Conservation (phyloP, 2,888 invertebrate genomes). For the Agrilus cyanescens region DNA sequence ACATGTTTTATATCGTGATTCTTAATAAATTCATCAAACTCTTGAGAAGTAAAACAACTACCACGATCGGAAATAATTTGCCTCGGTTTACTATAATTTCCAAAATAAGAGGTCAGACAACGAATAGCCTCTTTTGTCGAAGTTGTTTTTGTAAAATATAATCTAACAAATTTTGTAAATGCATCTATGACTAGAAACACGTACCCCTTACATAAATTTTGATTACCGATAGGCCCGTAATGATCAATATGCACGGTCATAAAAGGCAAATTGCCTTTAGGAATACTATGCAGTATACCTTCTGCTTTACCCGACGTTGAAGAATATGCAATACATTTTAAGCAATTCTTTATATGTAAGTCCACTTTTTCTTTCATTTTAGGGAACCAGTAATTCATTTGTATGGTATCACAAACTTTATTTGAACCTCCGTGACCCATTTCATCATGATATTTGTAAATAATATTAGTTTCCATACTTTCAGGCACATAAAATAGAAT, state of each 20-base stretch:
- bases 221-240: too few species aligned
- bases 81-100: slow-evolving; percentile 14
- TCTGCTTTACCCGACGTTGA: neutral
- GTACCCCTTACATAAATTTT: too few species aligned
- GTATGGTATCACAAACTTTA: too few species aligned
- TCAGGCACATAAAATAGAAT: slow-evolving; percentile 16
- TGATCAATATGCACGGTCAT: too few species aligned
- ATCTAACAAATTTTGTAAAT: too few species aligned
- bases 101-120: slow-evolving; percentile 5
- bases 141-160: too few species aligned
- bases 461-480: slow-evolving; percentile 17
- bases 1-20: slow-evolving; percentile 16
- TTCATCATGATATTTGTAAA: slow-evolving; percentile 19
- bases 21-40: slow-evolving; percentile 18
- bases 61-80: slow-evolving; percentile 21
- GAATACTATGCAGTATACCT: slow-evolving; percentile 4
- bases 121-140: too few species aligned
- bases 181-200: too few species aligned
- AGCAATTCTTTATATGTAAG: neutral
- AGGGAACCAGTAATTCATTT: slow-evolving; percentile 4
- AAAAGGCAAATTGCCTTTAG: too few species aligned
- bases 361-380: slow-evolving; percentile 1
- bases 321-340: slow-evolving; percentile 2
- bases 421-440: slow-evolving; percentile 24
- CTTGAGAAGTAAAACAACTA: slow-evolving; percentile 18